These are phyloP conservation scores for Gnatocerus cornutus DNA, from an alignment of 2,888 invertebrate genomes.

Conservation along the genomic window DNA sequence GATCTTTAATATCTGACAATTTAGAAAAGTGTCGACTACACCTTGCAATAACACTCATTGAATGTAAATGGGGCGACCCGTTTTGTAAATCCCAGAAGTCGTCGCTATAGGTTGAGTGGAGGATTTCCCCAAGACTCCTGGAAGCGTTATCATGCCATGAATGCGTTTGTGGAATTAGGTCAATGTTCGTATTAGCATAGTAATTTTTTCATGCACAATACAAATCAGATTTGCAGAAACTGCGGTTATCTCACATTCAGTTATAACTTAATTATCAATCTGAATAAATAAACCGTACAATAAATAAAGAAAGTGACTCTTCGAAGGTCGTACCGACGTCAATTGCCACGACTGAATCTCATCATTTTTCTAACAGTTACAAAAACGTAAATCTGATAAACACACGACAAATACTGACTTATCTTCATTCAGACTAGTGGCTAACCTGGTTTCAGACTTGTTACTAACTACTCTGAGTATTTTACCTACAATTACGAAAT, in stretches of 20 bases:
- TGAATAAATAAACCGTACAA: constrained; percentile 23
- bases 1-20: no score
- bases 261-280: constrained; percentile 27
- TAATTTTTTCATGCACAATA: constrained; percentile 35
- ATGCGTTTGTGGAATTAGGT: constrained; percentile 35
- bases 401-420: constrained; percentile 36
- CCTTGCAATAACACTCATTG: background rate
- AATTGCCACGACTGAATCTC: constrained; percentile 6
- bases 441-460: constrained; percentile 41
- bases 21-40: background rate
- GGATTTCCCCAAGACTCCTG: background rate
- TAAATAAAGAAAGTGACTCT: constrained; percentile 28
- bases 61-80: background rate
- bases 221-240: constrained; percentile 27
- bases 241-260: background rate
- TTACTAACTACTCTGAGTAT: constrained; percentile 27
- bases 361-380: constrained; percentile 23
- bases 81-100: background rate
- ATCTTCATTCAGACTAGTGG: constrained; percentile 6
- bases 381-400: constrained; percentile 33
- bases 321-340: constrained; percentile 21
- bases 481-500: constrained; percentile 39
- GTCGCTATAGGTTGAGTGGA: background rate
- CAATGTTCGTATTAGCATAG: constrained; percentile 37
- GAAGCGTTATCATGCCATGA: background rate